Base-by-base conservation (phyloP, 1,140 invertebrate species). In the Pissodes strobi region DNA sequence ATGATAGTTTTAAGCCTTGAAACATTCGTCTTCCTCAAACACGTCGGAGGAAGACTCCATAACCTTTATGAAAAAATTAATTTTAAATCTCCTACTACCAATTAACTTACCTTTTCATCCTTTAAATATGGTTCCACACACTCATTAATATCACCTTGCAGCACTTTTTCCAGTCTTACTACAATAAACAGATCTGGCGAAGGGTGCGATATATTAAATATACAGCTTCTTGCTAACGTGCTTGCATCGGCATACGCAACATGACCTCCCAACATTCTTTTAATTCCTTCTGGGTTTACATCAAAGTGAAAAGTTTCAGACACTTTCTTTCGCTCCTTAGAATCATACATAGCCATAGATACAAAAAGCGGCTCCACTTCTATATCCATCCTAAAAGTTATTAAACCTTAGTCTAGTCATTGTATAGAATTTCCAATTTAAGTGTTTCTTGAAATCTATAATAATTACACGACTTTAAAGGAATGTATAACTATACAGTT, bases 281-380 rank as follows among this genome's bases (percentile, higher is more conserved):
- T 90, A 5, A 93, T 83, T 57, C 79, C 83, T 64, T 96, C 93
- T 0, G 91, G 86, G 79, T 96, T 97, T 84, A 97, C 85, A 75
- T 98, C 95, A 81, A 97, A 96, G 75, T 97, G 94, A 81, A 97
- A 97, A 76, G 97, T 98, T 79, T 98, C 95, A 0, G 95, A 97
- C 0, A 93, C 82, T 80, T 97, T 97, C 77, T 93, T 95, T 71
- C 88, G 90, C 74, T 96, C 94, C 77, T 91, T 94, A 0, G 91
- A 89, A 82, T 98, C 94, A 77, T 97, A 97, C 2, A 98, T 81
- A 4, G 95, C 93, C 85, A 97, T 89, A 1, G 89, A 90, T 0
- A 92, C 93, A 83, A 97, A 98, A 25, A 98, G 87, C 1, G 95
- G 95, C 75, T 97, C 95, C 13, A 97, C 90, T 81, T 97, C 93